Conservation (phyloP, 2,113 vertebrate species). For the Ranitomeya variabilis region DNA sequence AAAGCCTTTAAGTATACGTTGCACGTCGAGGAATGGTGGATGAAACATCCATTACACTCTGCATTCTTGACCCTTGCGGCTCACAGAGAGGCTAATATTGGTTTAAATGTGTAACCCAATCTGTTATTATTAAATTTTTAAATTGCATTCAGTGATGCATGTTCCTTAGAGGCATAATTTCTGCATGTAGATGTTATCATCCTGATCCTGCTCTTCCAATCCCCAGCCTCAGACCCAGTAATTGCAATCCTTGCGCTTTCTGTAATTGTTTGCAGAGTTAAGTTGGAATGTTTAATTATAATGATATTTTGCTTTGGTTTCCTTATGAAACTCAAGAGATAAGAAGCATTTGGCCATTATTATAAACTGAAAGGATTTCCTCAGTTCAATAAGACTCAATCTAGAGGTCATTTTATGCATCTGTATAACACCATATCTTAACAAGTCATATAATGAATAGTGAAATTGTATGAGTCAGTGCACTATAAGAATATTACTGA, state of each 20-base stretch:
- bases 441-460: neutral
- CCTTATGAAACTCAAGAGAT: neutral
- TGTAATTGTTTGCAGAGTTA: conserved; percentile 23
- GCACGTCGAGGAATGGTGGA: neutral
- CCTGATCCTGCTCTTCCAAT: conserved; percentile 34
- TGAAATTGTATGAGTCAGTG: neutral
- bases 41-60: conserved; percentile 26
- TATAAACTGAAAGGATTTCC: neutral
- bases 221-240: conserved; percentile 37
- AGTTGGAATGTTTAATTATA: conserved; percentile 39
- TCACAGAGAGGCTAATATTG: conserved; percentile 31
- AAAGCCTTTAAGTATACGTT: neutral
- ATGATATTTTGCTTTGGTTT: conserved; percentile 47
- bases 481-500: neutral
- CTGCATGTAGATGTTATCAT: conserved; percentile 43
- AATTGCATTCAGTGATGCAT: conserved; percentile 30
- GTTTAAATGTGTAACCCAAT: conserved; percentile 47
- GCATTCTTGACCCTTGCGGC: conserved; percentile 19
- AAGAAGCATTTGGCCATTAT: conserved; percentile 21
- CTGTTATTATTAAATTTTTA: conserved; percentile 46
- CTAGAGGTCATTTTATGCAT: conserved; percentile 37
- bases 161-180: conserved; percentile 18
- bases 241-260: conserved; percentile 22
- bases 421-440: conserved; percentile 11
- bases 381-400: conserved; percentile 31